Evolutionary conservation across 2,888 invertebrate species (phyloP), one percentile per base, ranked within the genome.

Genomic region (Chloroclystis v-ata): DNA sequence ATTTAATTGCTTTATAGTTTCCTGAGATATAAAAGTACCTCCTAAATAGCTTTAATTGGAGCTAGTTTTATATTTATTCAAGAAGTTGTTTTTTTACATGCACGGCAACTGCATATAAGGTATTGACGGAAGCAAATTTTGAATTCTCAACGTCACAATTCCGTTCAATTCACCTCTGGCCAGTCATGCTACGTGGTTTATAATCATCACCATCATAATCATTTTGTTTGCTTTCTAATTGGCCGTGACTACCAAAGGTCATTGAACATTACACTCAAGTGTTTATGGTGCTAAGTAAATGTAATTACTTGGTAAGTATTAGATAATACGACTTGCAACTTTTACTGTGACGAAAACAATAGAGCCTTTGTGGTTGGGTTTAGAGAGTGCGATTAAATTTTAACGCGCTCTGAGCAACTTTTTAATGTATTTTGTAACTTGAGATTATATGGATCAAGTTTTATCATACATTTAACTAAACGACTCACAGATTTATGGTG

Each of bases 221-320:
- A 35, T 35, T 35, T 16, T 43, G 38, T 47, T 42, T 37, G 46
- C 53, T 52, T 56, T 58, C 50, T 54, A 54, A 51, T 45, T 49
- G 51, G 30, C 46, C 49, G 30, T 52, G 52, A 38, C 43, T 43
- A 26, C 14, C 49, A 54, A 33, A 49, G 52, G 50, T 50, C 47
- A 47, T 42, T 33, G 42, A 46, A 49, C 50, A 48, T 49, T 49
- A 45, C 12, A 14, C 45, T 44, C 35, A 39, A 25, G 37, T 37
- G 43, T 35, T 28, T 26, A 48, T 24, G 16, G 30, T 48, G 35
- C 20, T 20, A 24, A 33, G 20, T 16, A 4, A 33, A 33, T 33
- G 10, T 10, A 35, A 35, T 35, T 35, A 24, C 20, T 6, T 35
- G 4, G 4, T 24, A 35, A 20, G 14, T 30, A 13, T 14, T n/a